Evolutionary conservation across 2,888 invertebrate species (phyloP), one percentile per base, ranked within the genome.

Genomic region (Drosophila aldrichi): DNA sequence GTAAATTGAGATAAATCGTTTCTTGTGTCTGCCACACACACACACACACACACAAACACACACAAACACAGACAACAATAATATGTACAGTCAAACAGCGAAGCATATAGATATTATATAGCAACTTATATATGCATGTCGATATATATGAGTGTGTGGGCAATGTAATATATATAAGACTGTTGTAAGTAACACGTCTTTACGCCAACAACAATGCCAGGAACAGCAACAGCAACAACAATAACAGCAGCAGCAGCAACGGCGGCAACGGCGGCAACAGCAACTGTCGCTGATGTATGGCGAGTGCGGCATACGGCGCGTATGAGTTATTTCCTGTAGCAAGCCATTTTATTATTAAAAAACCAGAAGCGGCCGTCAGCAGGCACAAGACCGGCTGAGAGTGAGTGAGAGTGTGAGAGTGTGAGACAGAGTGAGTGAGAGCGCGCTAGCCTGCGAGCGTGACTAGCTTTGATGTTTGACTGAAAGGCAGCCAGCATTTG

Each of bases 1-100:
- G 87, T 87, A 89, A 87, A 87, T 87, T 89, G 86, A 87, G 86
- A 87, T 87, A 87, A 87, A 87, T 87, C 82, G 86, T 81, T 87
- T 88, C 81, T 86, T 74, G 84, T 82, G 87, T 87, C 84, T 77
- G 73, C 71, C 78, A 22, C 18, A 34, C 20, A 46, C 48, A 54
- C 18, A 52, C 40, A 67, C 34, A 34, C 36, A 16, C 78, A 73
- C 70, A 75, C 57, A 73, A 59, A 65, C 18, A 40, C 14, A 38
- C 7, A 6, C 29, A 8, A 7, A 29, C 29, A 1, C 29, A 29
- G 29, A 8, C 25, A 43, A 57, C 55, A 60, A 25, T 59, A 64
- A 38, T 56, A 66, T 70, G 49, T 54, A 64, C 41, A 54, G 59
- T 29, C 56, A 38, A 54, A 63, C 25, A 46, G 65, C 60, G 44